Conservation (phyloP, 1,140 invertebrate genomes). For the Monomorium pharaonis region DNA sequence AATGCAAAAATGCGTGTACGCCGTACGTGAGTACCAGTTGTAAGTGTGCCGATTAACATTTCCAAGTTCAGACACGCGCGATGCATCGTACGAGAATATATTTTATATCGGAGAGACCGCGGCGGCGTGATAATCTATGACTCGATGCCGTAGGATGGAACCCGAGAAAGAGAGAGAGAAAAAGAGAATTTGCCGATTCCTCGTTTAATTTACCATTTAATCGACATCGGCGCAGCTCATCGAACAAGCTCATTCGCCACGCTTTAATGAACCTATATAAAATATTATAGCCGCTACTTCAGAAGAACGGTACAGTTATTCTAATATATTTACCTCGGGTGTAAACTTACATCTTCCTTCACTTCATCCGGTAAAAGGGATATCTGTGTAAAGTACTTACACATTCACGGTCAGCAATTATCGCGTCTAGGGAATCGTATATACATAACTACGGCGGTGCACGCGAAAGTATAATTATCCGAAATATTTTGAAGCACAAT, state of each 20-base stretch:
- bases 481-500: background rate
- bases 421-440: background rate
- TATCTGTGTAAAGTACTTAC: background rate
- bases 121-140: slow-evolving; percentile 13
- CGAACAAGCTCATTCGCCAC: background rate
- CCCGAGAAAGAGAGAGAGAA: background rate
- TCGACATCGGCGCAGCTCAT: background rate
- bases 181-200: background rate
- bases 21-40: background rate
- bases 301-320: background rate
- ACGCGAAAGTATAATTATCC: background rate
- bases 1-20: slow-evolving; percentile 26
- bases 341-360: background rate
- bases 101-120: slow-evolving; percentile 25
- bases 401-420: background rate
- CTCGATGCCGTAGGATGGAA: background rate
- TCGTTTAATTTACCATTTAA: slow-evolving; percentile 49
- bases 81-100: background rate
- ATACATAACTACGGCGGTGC: background rate
- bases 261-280: slow-evolving; percentile 31
- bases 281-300: background rate
- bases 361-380: background rate
- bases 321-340: background rate
- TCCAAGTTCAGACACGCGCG: background rate
- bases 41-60: slow-evolving; percentile 36